phyloP scores from a whole-genome alignment of 2,113 vertebrate genomes.

The Prietella phreatophila region DNA sequence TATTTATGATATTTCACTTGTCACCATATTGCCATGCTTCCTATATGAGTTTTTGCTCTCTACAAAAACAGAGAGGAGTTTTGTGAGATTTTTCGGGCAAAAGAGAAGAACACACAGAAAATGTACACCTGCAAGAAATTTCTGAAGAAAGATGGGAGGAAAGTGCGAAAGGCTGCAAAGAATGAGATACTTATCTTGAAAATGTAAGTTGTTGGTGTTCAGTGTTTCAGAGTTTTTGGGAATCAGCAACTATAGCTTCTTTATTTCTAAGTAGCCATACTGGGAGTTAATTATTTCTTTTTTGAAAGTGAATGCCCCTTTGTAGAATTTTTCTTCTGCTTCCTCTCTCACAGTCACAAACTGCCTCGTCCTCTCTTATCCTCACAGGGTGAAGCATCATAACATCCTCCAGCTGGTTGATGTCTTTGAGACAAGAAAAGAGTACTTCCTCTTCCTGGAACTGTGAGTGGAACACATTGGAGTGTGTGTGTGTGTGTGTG shows the following conservation, averaged over 20 bases:
- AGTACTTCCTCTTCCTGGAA: slow-evolving; percentile 97
- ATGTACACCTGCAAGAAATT: slow-evolving; percentile 99
- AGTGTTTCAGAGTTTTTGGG: slow-evolving; percentile 4
- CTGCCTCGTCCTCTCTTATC: slow-evolving; percentile 37
- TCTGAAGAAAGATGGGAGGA: slow-evolving; percentile 93
- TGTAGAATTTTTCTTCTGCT: slow-evolving; percentile 33
- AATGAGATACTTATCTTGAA: slow-evolving; percentile 98
- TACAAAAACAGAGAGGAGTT: slow-evolving; percentile 88
- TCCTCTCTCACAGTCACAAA: slow-evolving; percentile 43
- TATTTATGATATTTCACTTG: neutral
- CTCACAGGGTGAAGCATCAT: slow-evolving; percentile 92
- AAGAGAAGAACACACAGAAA: slow-evolving; percentile 92
- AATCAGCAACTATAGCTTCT: neutral
- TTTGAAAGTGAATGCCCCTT: slow-evolving; percentile 21
- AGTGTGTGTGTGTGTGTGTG: neutral
- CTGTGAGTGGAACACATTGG: slow-evolving; percentile 80
- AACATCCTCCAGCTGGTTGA: slow-evolving; percentile 97
- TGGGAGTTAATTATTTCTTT: neutral
- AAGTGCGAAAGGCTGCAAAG: slow-evolving; percentile 96
- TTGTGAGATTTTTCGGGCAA: slow-evolving; percentile 96
- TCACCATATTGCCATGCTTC: neutral
- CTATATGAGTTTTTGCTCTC: slow-evolving; percentile 8
- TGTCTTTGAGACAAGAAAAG: slow-evolving; percentile 95
- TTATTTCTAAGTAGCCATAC: neutral
- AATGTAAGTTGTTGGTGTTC: slow-evolving; percentile 74